These are phyloP conservation scores for Scolopax rusticola DNA, from an alignment of 2,797 vertebrate genomes.

Conservation along the genomic window DNA sequence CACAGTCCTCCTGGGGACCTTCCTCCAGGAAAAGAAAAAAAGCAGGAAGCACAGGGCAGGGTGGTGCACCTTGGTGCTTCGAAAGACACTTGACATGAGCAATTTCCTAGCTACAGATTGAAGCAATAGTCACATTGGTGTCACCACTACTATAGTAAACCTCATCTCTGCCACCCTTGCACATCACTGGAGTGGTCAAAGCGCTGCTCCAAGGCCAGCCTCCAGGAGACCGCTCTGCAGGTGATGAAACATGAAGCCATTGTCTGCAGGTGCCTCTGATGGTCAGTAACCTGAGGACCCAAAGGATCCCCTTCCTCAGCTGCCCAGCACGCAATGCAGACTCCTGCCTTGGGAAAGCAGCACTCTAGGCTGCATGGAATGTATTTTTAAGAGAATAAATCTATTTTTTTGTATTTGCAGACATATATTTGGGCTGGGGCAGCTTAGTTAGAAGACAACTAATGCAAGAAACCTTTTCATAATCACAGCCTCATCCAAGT, in stretches of 20 bases:
- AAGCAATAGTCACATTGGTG: conserved; percentile 8
- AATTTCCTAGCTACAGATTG: not conserved
- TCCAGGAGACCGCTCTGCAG: not conserved
- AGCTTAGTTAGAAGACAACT: conserved; percentile 57
- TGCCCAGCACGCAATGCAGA: not conserved
- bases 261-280: not conserved
- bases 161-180: not conserved
- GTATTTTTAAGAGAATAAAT: conserved; percentile 85
- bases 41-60: not conserved
- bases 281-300: conserved; percentile 35
- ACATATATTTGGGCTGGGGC: conserved; percentile 70
- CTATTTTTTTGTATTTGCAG: conserved; percentile 85
- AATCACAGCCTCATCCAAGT: conserved; percentile 8
- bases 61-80: not conserved
- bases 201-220: not conserved
- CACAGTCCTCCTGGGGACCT: rapidly evolving
- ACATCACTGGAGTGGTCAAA: not conserved
- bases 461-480: conserved; percentile 44
- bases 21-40: not conserved
- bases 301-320: not conserved
- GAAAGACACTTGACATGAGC: not conserved
- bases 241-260: not conserved
- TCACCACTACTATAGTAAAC: not conserved
- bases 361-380: conserved; percentile 77
- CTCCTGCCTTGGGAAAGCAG: conserved; percentile 63